Evolutionary conservation across 2,797 vertebrate species (phyloP).

Genomic region (Luscinia luscinia): DNA sequence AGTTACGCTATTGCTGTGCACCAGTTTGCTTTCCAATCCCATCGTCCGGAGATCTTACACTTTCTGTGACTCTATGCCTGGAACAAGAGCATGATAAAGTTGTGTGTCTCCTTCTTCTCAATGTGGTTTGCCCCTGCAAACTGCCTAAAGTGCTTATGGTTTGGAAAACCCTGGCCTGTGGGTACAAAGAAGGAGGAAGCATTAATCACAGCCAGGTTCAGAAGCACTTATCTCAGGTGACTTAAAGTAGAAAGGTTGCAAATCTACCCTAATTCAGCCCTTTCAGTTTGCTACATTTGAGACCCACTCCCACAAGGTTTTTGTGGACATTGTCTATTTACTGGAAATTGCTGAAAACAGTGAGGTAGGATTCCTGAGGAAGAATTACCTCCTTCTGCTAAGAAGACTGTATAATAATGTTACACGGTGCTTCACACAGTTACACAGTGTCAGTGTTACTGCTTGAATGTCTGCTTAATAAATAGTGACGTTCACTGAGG

Average conservation of each 20-base stretch:
- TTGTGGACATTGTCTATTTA: background rate
- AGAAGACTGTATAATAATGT: background rate
- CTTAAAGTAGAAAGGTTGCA: background rate
- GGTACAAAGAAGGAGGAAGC: background rate
- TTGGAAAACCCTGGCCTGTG: background rate
- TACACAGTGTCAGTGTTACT: background rate
- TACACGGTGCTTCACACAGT: background rate
- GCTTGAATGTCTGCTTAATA: background rate
- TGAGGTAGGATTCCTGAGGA: background rate
- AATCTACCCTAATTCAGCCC: background rate
- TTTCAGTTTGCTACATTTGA: background rate
- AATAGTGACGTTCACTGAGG: accelerated
- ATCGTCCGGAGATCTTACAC: background rate
- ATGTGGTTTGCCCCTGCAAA: background rate
- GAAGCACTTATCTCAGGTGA: background rate
- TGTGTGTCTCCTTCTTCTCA: background rate
- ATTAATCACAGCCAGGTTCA: background rate
- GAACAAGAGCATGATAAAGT: background rate
- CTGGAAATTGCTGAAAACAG: background rate
- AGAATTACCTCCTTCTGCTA: background rate
- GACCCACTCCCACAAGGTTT: background rate
- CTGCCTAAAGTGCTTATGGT: background rate
- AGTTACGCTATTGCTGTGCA: background rate
- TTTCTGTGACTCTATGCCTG: background rate
- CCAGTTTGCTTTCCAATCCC: background rate